phyloP scores from a whole-genome alignment of 2,888 invertebrate genomes.

The Caenorhabditis wallacei region DNA sequence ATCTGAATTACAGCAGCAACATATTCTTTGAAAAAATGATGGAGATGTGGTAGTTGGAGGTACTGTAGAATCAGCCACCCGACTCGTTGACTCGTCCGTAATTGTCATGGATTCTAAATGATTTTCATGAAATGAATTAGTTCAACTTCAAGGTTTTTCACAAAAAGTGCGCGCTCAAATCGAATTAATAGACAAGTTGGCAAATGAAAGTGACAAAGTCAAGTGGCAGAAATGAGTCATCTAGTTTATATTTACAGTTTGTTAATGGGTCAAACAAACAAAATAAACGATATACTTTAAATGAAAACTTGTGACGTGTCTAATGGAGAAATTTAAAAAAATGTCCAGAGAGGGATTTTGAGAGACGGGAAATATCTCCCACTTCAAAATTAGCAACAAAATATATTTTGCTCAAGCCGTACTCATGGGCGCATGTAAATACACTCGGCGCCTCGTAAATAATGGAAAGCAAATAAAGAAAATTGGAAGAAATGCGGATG shows the following conservation, averaged over 20 bases:
- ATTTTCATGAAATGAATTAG: background rate
- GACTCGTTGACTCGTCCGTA: conserved; percentile 54
- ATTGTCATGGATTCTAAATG: conserved; percentile 58
- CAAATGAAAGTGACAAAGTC: conserved; percentile 56
- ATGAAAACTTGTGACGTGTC: background rate
- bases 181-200: conserved; percentile 57
- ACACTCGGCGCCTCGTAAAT: conserved; percentile 62
- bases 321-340: background rate
- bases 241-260: conserved; percentile 26
- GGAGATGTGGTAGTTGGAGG: conserved; percentile 42
- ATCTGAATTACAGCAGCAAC: conserved; percentile 49
- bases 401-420: conserved; percentile 63
- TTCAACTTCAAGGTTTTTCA: conserved; percentile 18
- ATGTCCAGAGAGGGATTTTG: background rate
- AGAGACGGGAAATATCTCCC: conserved; percentile 32
- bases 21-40: conserved; percentile 55
- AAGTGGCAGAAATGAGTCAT: conserved; percentile 59
- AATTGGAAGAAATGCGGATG: conserved; percentile 50
- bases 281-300: background rate
- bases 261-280: conserved; percentile 11
- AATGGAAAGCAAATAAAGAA: conserved; percentile 58
- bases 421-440: conserved; percentile 59
- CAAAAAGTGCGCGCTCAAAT: conserved; percentile 33
- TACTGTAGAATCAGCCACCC: conserved; percentile 26
- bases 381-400: conserved; percentile 63